Conservation (phyloP, 1,140 invertebrate genomes). For the Bombus polaris region DNA sequence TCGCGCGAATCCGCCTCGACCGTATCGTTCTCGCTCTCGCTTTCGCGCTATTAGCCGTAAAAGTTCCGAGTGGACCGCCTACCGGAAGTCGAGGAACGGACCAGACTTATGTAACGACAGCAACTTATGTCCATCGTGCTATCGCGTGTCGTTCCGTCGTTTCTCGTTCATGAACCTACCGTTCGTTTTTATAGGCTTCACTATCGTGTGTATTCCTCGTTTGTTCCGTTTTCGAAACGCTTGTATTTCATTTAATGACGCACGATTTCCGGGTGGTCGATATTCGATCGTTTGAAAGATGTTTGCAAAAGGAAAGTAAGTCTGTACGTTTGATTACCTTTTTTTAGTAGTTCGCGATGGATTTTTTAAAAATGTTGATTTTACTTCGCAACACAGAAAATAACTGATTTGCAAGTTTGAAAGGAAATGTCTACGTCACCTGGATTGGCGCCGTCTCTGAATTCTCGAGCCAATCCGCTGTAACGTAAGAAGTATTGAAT, state of each 20-base stretch:
- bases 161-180: background rate
- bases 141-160: slow-evolving; percentile 16
- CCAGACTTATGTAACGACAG: slow-evolving; percentile 49
- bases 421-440: slow-evolving; percentile 80
- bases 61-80: slow-evolving; percentile 67
- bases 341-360: background rate
- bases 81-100: slow-evolving; percentile 64
- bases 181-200: background rate
- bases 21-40: slow-evolving; percentile 74
- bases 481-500: slow-evolving; percentile 96
- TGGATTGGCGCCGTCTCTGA: slow-evolving; percentile 95
- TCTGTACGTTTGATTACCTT: background rate
- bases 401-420: no score
- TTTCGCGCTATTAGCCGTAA: slow-evolving; percentile 77
- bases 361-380: background rate
- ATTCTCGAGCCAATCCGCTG: slow-evolving; percentile 91
- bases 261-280: background rate
- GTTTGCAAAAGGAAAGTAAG: background rate
- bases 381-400: background rate
- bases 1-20: slow-evolving; percentile 74
- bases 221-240: background rate
- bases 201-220: background rate
- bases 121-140: slow-evolving; percentile 13
- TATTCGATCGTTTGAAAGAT: background rate
- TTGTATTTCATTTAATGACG: background rate